Conservation (phyloP, 1,140 invertebrate species). For the Onthophagus taurus region DNA sequence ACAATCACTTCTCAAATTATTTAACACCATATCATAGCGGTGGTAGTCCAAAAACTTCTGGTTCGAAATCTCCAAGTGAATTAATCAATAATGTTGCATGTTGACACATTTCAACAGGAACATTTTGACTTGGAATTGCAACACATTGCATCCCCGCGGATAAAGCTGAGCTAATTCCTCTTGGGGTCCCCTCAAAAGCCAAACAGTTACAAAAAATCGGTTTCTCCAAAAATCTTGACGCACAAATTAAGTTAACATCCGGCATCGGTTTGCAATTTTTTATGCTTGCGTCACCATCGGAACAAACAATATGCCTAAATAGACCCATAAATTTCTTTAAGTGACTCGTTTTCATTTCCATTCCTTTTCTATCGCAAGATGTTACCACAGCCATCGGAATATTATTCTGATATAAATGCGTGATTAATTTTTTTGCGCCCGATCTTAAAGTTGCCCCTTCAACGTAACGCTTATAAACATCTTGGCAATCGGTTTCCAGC, state of each 20-base stretch:
- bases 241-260: constrained; percentile 66
- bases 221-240: constrained; percentile 52
- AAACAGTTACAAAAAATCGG: constrained; percentile 56
- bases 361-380: constrained; percentile 56
- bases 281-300: constrained; percentile 63
- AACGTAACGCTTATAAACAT: background rate
- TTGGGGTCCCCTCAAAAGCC: constrained; percentile 88
- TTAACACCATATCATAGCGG: too few relatives aligned
- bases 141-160: constrained; percentile 81
- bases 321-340: constrained; percentile 51
- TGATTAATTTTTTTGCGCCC: constrained; percentile 47
- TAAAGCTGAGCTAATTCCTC: constrained; percentile 71
- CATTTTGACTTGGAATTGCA: constrained; percentile 70
- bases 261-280: constrained; percentile 67
- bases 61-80: constrained; percentile 71
- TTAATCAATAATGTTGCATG: constrained; percentile 65
- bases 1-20: too few relatives aligned
- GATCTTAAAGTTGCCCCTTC: background rate
- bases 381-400: constrained; percentile 65
- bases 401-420: constrained; percentile 53
- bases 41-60: constrained; percentile 81
- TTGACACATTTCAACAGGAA: constrained; percentile 47
- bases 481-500: too few relatives aligned
- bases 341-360: constrained; percentile 53
- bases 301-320: constrained; percentile 56